These are phyloP conservation scores for Hyposoter dolosus DNA, from an alignment of 2,888 invertebrate genomes.

Conservation along the genomic window DNA sequence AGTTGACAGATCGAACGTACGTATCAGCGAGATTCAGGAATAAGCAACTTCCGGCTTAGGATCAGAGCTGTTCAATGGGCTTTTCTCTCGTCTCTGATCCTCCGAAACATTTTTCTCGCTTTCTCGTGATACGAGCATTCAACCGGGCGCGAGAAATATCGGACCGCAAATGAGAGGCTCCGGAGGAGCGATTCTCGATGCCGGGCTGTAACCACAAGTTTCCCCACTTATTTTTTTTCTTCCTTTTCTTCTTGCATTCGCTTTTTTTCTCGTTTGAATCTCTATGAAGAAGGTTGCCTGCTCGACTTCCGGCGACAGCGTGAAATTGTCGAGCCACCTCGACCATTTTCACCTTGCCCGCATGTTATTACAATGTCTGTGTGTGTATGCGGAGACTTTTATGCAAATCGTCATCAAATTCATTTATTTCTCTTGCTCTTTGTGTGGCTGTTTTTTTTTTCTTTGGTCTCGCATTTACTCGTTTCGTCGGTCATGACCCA, in stretches of 20 bases:
- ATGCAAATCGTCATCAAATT: neutral
- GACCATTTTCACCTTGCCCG: conserved; percentile 53
- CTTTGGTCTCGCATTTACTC: neutral
- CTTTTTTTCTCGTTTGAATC: conserved; percentile 51
- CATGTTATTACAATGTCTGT: conserved; percentile 31
- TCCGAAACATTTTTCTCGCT: conserved; percentile 16
- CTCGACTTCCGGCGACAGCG: conserved; percentile 66
- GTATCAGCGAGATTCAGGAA: neutral
- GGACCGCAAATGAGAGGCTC: conserved; percentile 66
- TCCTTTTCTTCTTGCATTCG: conserved; percentile 25
- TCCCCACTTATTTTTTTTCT: conserved; percentile 55
- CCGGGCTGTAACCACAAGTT: conserved; percentile 63
- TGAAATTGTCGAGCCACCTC: conserved; percentile 65
- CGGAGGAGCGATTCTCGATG: conserved; percentile 60
- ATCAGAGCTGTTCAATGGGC: conserved; percentile 31
- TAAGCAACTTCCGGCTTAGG: conserved; percentile 58
- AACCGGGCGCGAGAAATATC: conserved; percentile 63
- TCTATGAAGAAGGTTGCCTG: conserved; percentile 63
- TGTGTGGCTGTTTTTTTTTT: neutral
- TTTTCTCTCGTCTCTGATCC: conserved; percentile 19
- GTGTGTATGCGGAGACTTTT: neutral
- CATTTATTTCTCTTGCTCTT: neutral
- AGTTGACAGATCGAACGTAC: neutral
- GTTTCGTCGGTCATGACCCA: conserved; percentile 14
- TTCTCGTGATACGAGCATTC: conserved; percentile 55